Percentiles rank a stretch among this genome's conserved stretches.
These are phyloP conservation scores for Prietella phreatophila DNA, from an alignment of 2,113 vertebrate genomes.

Conservation along the genomic window DNA sequence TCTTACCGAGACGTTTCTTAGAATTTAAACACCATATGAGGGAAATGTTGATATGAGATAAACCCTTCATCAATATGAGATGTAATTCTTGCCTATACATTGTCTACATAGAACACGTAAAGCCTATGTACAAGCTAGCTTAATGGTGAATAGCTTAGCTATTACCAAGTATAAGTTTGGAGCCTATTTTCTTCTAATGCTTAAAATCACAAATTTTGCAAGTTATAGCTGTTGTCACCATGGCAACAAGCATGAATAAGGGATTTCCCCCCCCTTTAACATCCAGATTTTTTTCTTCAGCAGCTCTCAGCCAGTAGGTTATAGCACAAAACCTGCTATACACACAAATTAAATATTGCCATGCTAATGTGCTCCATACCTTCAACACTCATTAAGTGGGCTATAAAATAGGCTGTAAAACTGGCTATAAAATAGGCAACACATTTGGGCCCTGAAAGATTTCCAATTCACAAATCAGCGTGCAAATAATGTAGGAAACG, in stretches of 20 bases:
- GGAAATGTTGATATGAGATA: not conserved
- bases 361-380: not conserved
- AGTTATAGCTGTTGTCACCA: not conserved
- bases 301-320: not conserved
- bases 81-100: too few relatives aligned
- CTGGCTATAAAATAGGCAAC: not conserved
- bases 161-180: not conserved
- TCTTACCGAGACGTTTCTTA: not conserved
- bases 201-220: not conserved
- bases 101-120: not conserved
- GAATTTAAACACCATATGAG: not conserved
- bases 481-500: slow-evolving; percentile 3
- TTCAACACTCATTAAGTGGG: not conserved
- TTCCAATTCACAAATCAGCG: not conserved
- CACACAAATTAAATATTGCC: not conserved
- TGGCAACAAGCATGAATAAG: not conserved
- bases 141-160: not conserved
- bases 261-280: not conserved
- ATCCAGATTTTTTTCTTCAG: not conserved
- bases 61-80: too few relatives aligned
- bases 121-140: not conserved
- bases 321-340: not conserved
- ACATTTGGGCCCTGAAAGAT: not conserved
- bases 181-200: not conserved
- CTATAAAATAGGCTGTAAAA: slow-evolving; percentile 8